Evolutionary conservation across 2,797 vertebrate genomes (phyloP).

Genomic region (Harpagifer antarcticus): DNA sequence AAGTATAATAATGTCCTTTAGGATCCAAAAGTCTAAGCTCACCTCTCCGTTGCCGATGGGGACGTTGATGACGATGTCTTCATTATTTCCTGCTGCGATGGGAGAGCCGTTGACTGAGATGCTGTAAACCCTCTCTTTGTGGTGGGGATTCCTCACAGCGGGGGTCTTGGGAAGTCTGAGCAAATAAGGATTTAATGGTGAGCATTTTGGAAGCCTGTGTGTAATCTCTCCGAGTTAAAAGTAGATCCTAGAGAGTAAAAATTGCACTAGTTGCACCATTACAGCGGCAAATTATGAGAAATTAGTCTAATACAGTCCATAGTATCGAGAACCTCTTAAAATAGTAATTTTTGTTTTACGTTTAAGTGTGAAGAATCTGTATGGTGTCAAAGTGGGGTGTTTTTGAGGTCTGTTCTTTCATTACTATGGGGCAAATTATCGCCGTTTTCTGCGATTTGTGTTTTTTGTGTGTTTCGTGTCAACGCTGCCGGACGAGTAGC

Average conservation of each 20-base stretch:
- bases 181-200: neutral
- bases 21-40: neutral
- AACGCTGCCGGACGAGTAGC: too few relatives aligned
- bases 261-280: neutral
- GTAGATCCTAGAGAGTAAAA: neutral
- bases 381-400: too few relatives aligned
- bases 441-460: too few relatives aligned
- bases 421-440: too few relatives aligned
- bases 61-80: constrained; percentile 84
- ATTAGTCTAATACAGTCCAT: too few relatives aligned
- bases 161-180: constrained; percentile 85
- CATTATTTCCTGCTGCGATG: constrained; percentile 62
- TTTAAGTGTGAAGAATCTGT: too few relatives aligned
- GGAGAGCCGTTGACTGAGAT: constrained; percentile 88
- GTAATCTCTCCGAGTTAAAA: neutral
- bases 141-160: constrained; percentile 79
- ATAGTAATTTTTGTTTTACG: too few relatives aligned
- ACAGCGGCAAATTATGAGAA: too few relatives aligned
- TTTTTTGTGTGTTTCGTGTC: too few relatives aligned
- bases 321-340: too few relatives aligned
- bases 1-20: neutral
- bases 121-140: constrained; percentile 87
- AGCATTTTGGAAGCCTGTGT: neutral
- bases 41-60: constrained; percentile 87
- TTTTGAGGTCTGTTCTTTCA: too few relatives aligned